These are phyloP conservation scores for Potamarius usumacintae DNA, from an alignment of 2,113 vertebrate species.

Conservation along the genomic window DNA sequence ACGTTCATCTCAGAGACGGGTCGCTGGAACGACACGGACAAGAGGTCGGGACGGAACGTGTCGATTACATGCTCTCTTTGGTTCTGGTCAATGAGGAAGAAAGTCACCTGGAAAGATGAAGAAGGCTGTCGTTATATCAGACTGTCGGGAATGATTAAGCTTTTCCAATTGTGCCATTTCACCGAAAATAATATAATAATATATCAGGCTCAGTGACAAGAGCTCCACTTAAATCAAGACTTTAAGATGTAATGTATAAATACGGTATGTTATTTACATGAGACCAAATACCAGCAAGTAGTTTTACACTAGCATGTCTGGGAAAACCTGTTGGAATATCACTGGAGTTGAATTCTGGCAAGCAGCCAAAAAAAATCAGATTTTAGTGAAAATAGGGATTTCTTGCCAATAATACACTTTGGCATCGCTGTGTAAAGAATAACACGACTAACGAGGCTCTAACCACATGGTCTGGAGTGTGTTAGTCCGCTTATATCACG, in stretches of 20 bases:
- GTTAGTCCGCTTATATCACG: too few relatives aligned
- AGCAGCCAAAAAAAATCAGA: too few relatives aligned
- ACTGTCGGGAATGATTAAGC: background rate
- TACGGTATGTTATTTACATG: background rate
- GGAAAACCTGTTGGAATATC: too few relatives aligned
- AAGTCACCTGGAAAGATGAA: conserved; percentile 80
- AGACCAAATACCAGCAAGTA: background rate
- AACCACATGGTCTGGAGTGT: too few relatives aligned
- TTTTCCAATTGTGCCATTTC: background rate
- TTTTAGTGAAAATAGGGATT: too few relatives aligned
- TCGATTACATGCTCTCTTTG: conserved; percentile 94
- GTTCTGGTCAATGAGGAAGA: conserved; percentile 96
- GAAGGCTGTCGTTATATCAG: background rate
- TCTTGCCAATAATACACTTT: too few relatives aligned
- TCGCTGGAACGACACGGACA: conserved; percentile 89
- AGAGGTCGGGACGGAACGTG: conserved; percentile 88
- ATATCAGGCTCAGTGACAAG: background rate
- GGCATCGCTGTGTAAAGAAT: too few relatives aligned
- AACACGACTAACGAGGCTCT: too few relatives aligned
- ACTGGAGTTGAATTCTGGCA: too few relatives aligned
- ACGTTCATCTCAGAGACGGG: conserved; percentile 94
- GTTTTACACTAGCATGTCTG: too few relatives aligned
- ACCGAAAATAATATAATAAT: background rate
- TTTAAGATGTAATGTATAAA: background rate
- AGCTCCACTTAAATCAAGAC: background rate